Conservation (phyloP, 1,140 invertebrate species). For the Drosophila lowei region DNA sequence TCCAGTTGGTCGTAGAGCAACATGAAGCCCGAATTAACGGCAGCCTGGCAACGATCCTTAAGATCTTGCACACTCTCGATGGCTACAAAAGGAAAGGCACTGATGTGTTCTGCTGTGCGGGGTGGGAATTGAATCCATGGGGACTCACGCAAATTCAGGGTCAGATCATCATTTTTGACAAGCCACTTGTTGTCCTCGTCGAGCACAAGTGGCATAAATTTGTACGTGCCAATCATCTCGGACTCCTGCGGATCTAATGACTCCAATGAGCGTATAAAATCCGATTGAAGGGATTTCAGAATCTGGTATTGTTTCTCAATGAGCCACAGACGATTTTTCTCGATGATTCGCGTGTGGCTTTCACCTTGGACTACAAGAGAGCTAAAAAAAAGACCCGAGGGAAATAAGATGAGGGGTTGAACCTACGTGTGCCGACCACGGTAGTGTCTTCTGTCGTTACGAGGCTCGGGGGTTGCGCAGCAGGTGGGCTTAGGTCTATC, state of each 20-base stretch:
- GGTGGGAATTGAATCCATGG: too few species aligned
- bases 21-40: slow-evolving; percentile 4
- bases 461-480: too few species aligned
- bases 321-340: background rate
- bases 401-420: too few species aligned
- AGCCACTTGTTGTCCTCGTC: slow-evolving; percentile 46
- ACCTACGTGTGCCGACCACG: too few species aligned
- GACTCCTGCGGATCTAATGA: background rate
- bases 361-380: too few species aligned
- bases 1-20: slow-evolving; percentile 22
- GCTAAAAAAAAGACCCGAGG: too few species aligned
- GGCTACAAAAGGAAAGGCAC: slow-evolving; percentile 19
- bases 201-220: slow-evolving; percentile 8
- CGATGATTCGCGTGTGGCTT: background rate
- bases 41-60: slow-evolving; percentile 16
- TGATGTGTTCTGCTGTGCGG: background rate
- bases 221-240: slow-evolving; percentile 13
- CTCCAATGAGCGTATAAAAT: slow-evolving; percentile 44
- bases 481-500: too few species aligned
- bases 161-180: slow-evolving; percentile 38
- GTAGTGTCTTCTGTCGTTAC: too few species aligned
- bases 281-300: slow-evolving; percentile 41
- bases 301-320: slow-evolving; percentile 29
- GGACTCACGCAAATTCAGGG: slow-evolving; percentile 56
- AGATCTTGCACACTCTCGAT: slow-evolving; percentile 42